These are phyloP conservation scores for Myodes glareolus DNA, from an alignment of 2,113 vertebrate species.

Conservation along the genomic window DNA sequence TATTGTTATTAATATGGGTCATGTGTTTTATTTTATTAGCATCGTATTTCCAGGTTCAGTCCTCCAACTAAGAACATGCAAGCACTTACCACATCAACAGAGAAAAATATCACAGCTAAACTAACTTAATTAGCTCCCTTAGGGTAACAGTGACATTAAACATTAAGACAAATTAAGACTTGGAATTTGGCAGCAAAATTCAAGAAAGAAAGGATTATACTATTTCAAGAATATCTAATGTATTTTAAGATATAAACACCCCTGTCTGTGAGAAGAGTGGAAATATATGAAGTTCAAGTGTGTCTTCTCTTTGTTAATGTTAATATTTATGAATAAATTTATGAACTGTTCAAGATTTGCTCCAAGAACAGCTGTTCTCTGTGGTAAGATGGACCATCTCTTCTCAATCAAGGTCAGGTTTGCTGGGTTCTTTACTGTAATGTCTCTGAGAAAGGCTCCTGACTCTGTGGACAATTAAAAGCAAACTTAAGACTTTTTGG, in stretches of 20 bases:
- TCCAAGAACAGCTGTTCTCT: not conserved
- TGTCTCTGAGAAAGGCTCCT: not conserved
- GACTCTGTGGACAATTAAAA: not conserved
- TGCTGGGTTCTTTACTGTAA: not conserved
- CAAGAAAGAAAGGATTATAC: not conserved
- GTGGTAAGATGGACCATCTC: rapidly evolving
- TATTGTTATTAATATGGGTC: not conserved
- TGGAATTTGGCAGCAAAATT: not conserved
- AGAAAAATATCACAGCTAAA: not conserved
- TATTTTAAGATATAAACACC: not conserved
- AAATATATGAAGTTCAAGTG: not conserved
- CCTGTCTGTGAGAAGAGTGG: not conserved
- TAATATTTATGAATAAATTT: not conserved
- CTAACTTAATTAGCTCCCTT: slow-evolving; percentile 24
- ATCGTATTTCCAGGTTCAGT: not conserved
- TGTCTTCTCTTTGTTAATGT: not conserved
- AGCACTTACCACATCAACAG: not conserved
- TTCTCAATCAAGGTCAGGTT: not conserved
- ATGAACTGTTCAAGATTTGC: not conserved
- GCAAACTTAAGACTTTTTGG: not conserved
- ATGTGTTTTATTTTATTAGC: not conserved
- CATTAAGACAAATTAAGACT: not conserved
- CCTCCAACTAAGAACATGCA: not conserved
- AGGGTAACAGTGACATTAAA: not conserved
- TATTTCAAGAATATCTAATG: not conserved